Base-by-base conservation (phyloP, 2,113 vertebrate species). In the Xiphorhynchus elegans region DNA sequence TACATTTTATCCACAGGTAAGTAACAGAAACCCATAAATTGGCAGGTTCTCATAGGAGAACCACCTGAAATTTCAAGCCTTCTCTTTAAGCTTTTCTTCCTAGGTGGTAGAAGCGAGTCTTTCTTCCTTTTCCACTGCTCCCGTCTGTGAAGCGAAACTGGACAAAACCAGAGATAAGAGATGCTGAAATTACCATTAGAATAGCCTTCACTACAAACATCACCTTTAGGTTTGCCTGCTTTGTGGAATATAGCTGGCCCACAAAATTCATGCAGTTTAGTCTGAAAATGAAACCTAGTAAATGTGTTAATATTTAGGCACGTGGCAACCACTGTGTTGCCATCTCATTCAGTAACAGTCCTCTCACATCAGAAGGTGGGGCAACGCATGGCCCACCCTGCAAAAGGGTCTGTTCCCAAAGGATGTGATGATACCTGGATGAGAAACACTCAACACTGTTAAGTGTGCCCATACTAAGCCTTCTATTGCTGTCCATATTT, bases 401-500 rank as follows among this genome's bases (percentile, higher is more conserved):
- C 40, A 40, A 17, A 64, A 67, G 28, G 1, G 6, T 31, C 63
- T 28, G 0, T 26, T 81, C 35, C 35, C 44, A 4, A 67, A 60
- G 42, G 33, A 58, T 24, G 33, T 7, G 8, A 53, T 25, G 24
- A 13, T 5, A 58, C 40, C 2, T 50, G 33, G 37, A 33, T 29
- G 13, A 79, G 21, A 13, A 87, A 74, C 33, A 46, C 1, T 31
- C 29, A 77, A 66, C 4, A 7, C 21, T 0, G 0, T 17, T 7
- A 44, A 29, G 29, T 67, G 68, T 72, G 24, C 37, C 70, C 31
- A 63, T 7, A 39, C 23, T 26, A 47, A 50, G 29, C 35, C 3
- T 10, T 47, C 37, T 23, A 4, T 16, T 31, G 28, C 29, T 17
- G 37, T 13, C 40, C 6, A 0, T 11, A 15, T 49, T 80, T 80